A percentile compares a stretch with the other conserved stretches of the same genome.
Evolutionary conservation across 2,888 invertebrate species (phyloP).

Genomic region (Epinotia bilunana): DNA sequence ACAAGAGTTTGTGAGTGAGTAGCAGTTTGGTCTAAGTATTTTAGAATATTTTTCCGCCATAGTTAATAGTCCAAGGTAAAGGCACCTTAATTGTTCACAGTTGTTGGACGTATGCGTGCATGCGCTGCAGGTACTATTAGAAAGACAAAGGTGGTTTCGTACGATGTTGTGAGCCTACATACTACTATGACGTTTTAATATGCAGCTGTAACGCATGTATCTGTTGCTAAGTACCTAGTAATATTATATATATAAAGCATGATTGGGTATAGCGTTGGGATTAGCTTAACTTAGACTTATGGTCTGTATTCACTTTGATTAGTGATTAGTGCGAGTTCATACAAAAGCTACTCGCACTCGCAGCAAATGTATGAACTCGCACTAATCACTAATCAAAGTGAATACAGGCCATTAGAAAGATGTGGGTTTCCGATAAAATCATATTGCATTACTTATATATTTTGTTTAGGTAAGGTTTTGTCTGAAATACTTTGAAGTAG

Average conservation of each 20-base stretch:
- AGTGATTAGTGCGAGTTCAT: no score
- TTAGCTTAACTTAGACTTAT: no score
- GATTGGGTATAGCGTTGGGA: neutral
- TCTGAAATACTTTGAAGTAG: no score
- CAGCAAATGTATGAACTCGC: no score
- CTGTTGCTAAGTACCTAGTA: neutral
- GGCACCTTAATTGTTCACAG: slow-evolving; percentile 30
- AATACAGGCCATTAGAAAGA: no score
- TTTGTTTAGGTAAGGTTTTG: no score
- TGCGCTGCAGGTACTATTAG: neutral
- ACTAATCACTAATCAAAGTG: no score
- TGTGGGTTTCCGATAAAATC: no score
- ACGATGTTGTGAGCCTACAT: neutral
- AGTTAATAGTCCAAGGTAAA: neutral
- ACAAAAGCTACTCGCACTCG: no score
- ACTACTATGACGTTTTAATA: neutral
- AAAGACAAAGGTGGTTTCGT: slow-evolving; percentile 7
- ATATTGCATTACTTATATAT: no score
- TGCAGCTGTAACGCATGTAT: slow-evolving; percentile 11
- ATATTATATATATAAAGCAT: no score
- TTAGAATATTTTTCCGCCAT: neutral
- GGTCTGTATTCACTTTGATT: no score
- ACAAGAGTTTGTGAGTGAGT: neutral
- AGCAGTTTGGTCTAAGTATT: neutral
- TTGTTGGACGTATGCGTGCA: slow-evolving; percentile 22